Conservation (phyloP, 2,797 vertebrate species). For the Arnoldichthys spilopterus region DNA sequence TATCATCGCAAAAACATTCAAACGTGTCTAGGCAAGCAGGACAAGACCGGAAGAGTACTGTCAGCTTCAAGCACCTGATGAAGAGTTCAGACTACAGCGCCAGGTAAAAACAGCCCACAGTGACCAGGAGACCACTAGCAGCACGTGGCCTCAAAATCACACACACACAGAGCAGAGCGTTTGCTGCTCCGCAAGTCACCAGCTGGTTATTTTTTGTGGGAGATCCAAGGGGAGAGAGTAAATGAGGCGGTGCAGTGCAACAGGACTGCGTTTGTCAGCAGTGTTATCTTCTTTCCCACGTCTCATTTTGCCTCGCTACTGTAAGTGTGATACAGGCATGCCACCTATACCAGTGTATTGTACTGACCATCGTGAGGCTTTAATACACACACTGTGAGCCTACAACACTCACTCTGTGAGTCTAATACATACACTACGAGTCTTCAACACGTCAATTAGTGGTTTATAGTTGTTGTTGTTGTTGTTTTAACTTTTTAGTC, state of each 20-base stretch:
- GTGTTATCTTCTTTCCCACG: background rate
- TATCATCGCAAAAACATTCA: constrained; percentile 24
- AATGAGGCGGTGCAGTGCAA: background rate
- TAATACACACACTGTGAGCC: too few species aligned
- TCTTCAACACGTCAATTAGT: too few species aligned
- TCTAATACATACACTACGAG: too few species aligned
- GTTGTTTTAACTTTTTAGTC: too few species aligned
- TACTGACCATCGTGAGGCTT: too few species aligned
- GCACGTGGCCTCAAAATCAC: too few species aligned
- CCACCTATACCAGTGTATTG: too few species aligned
- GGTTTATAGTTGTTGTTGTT: too few species aligned
- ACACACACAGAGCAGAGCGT: too few species aligned
- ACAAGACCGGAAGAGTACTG: constrained; percentile 30
- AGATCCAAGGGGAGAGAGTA: background rate
- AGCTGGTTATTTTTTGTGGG: background rate
- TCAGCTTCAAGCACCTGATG: constrained; percentile 40
- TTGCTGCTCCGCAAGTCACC: background rate
- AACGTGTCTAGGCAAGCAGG: constrained; percentile 34
- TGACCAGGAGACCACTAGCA: too few species aligned
- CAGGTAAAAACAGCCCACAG: background rate
- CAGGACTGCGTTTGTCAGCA: background rate
- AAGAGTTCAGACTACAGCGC: background rate
- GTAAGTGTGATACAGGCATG: too few species aligned
- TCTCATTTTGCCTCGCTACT: background rate
- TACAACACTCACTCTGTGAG: too few species aligned